Conservation (phyloP, 2,113 vertebrate genomes). For the Xenopus laevis region DNA sequence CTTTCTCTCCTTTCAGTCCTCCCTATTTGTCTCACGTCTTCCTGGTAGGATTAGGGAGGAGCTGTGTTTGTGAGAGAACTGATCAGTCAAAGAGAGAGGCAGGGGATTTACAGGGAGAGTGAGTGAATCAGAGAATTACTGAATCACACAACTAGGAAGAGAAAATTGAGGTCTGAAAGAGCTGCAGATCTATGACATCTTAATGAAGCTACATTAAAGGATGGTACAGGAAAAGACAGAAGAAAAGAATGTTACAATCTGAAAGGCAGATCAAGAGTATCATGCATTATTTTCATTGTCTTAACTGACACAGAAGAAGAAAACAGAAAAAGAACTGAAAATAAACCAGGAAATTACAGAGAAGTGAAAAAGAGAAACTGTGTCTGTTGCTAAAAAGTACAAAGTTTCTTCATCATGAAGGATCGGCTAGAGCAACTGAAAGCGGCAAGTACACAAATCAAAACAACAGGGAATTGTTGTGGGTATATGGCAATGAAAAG, state of each 20-base stretch:
- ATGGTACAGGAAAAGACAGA: too few relatives aligned
- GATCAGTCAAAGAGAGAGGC: slow-evolving; percentile 20
- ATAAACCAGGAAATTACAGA: background rate
- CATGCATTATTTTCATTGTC: too few relatives aligned
- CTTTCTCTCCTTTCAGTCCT: background rate
- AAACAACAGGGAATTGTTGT: too few relatives aligned
- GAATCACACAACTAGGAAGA: background rate
- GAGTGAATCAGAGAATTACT: too few relatives aligned
- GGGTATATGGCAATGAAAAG: background rate
- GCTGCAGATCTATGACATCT: background rate
- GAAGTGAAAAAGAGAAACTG: background rate
- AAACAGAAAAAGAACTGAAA: background rate
- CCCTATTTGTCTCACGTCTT: background rate
- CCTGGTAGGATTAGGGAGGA: slow-evolving; percentile 30
- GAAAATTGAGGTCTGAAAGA: background rate
- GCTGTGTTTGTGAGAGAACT: background rate
- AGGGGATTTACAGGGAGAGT: slow-evolving; percentile 5
- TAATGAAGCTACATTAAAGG: too few relatives aligned
- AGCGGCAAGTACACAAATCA: slow-evolving; percentile 70
- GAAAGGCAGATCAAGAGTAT: too few relatives aligned
- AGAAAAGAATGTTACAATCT: too few relatives aligned
- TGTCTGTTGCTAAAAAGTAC: background rate
- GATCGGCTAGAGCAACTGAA: slow-evolving; percentile 93
- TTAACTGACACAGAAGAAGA: background rate
- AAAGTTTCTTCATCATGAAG: slow-evolving; percentile 72